These are phyloP conservation scores for Drosophila willistoni DNA, from an alignment of 1,140 invertebrate genomes.

Conservation along the genomic window DNA sequence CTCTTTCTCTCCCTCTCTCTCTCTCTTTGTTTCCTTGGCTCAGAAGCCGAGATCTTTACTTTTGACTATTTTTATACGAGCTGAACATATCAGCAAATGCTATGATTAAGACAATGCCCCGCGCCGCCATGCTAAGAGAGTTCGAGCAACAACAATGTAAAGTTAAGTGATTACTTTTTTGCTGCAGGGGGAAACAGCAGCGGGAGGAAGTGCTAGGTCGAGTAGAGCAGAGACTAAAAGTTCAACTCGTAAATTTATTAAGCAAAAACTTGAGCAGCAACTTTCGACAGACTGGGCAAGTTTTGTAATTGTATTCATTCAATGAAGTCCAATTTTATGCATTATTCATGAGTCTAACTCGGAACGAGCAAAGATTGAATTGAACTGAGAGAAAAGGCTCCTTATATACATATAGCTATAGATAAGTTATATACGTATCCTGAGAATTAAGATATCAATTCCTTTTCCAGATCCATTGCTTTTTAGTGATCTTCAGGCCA, in stretches of 20 bases:
- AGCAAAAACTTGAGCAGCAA: constrained; percentile 67
- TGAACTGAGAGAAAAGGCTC: background rate
- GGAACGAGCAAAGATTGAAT: constrained; percentile 14
- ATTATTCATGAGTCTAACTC: constrained; percentile 63
- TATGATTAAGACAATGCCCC: constrained; percentile 69
- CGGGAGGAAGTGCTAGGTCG: background rate
- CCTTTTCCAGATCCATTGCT: background rate
- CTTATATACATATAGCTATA: background rate
- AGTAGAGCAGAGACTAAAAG: constrained; percentile 51
- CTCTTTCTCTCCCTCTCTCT: constrained; percentile 20
- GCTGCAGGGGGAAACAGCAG: constrained; percentile 32
- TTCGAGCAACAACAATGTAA: constrained; percentile 45
- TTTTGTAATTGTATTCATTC: constrained; percentile 79
- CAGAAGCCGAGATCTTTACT: constrained; percentile 27
- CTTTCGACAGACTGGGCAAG: constrained; percentile 68
- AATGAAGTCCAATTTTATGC: constrained; percentile 69
- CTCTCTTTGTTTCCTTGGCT: background rate
- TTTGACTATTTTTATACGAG: constrained; percentile 14
- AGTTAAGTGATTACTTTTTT: constrained; percentile 80
- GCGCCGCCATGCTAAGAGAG: constrained; percentile 28
- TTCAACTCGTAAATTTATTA: constrained; percentile 78
- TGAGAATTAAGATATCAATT: constrained; percentile 12
- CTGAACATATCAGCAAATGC: constrained; percentile 50
- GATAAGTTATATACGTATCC: background rate
- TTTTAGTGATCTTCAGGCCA: constrained; percentile 9